These are phyloP conservation scores for Zophobas atratus DNA, from an alignment of 1,140 invertebrate genomes.

Conservation along the genomic window DNA sequence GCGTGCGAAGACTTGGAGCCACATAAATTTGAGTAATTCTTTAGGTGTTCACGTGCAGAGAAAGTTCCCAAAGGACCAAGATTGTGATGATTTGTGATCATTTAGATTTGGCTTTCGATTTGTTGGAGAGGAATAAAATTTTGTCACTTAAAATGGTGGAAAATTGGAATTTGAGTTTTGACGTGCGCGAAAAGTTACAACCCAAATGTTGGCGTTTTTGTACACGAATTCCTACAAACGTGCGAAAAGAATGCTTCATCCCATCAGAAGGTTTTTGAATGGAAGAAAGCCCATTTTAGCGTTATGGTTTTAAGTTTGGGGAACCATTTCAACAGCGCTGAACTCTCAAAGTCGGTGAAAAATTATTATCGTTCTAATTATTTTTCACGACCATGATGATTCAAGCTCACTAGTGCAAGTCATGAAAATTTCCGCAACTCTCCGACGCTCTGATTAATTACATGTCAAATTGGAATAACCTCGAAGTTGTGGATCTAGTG, in stretches of 20 bases:
- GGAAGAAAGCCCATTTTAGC: slow-evolving; percentile 53
- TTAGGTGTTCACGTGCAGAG: slow-evolving; percentile 69
- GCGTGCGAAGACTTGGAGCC: slow-evolving; percentile 61
- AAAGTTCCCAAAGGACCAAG: slow-evolving; percentile 70
- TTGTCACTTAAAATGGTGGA: slow-evolving; percentile 71
- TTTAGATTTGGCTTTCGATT: slow-evolving; percentile 70
- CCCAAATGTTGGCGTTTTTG: slow-evolving; percentile 66
- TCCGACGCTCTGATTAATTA: slow-evolving; percentile 47
- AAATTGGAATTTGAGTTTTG: slow-evolving; percentile 64
- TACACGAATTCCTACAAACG: slow-evolving; percentile 61
- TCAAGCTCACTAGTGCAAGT: slow-evolving; percentile 31
- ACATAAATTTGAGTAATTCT: slow-evolving; percentile 65
- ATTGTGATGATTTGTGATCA: slow-evolving; percentile 62
- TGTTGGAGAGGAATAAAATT: slow-evolving; percentile 72
- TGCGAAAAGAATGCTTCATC: slow-evolving; percentile 46
- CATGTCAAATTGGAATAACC: slow-evolving; percentile 45
- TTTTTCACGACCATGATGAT: slow-evolving; percentile 61
- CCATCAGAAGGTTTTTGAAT: slow-evolving; percentile 48
- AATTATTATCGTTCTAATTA: slow-evolving; percentile 60
- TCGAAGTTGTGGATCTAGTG: slow-evolving; percentile 28
- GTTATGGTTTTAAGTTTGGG: slow-evolving; percentile 57
- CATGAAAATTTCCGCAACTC: slow-evolving; percentile 43
- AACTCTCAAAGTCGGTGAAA: slow-evolving; percentile 53
- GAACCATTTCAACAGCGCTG: slow-evolving; percentile 49
- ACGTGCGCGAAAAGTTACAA: slow-evolving; percentile 68